phyloP scores from a whole-genome alignment of 2,888 invertebrate species.

The Ommatoiulus sabulosus region DNA sequence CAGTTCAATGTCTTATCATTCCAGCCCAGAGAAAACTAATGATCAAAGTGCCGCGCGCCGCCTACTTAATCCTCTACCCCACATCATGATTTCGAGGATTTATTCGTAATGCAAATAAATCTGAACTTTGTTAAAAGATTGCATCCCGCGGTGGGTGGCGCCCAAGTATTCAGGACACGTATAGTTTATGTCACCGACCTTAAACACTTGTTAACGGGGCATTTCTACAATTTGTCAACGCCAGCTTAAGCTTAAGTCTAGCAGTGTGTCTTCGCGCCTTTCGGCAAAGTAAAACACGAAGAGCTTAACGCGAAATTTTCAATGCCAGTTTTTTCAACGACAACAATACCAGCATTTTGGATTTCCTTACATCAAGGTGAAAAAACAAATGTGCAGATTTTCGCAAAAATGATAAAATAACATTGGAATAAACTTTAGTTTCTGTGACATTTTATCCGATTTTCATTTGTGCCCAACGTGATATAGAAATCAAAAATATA shows the following conservation, averaged over 20 bases:
- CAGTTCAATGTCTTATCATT: slow-evolving; percentile 24
- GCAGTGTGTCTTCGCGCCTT: neutral
- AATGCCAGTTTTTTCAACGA: neutral
- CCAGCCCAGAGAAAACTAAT: slow-evolving; percentile 3
- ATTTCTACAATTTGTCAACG: neutral
- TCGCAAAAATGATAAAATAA: no score
- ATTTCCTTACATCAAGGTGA: neutral
- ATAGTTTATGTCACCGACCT: neutral
- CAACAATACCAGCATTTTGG: neutral
- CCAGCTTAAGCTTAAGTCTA: slow-evolving; percentile 5
- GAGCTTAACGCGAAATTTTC: neutral
- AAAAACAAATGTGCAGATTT: neutral
- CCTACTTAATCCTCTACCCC: neutral
- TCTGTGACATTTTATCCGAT: no score
- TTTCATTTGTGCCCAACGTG: no score
- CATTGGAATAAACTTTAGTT: no score
- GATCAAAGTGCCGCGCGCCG: neutral
- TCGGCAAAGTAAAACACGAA: neutral
- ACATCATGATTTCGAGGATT: slow-evolving; percentile 23
- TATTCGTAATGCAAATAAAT: slow-evolving; percentile 21
- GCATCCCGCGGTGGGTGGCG: neutral
- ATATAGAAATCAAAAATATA: no score
- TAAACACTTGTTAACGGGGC: slow-evolving; percentile 23
- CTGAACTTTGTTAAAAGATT: slow-evolving; percentile 6
- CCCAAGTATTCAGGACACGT: neutral